A percentile compares a stretch with the other conserved stretches of the same genome.
Conservation (phyloP, 2,113 vertebrate genomes). For the Leptobrachium ailaonicum region DNA sequence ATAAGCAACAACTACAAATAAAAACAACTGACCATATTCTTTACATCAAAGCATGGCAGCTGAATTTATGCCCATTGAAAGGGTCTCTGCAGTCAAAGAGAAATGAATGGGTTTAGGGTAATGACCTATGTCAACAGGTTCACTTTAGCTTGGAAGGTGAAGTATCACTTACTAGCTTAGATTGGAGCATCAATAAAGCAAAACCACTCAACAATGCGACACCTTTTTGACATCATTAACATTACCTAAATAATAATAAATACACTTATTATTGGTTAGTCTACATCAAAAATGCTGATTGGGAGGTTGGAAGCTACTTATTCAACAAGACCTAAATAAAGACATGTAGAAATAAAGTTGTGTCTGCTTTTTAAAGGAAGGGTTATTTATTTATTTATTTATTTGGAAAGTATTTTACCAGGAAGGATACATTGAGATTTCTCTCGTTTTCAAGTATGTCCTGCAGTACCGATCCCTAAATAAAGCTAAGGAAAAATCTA, state of each 20-base stretch:
- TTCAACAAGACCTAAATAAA: no score
- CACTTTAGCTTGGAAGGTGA: conserved; percentile 34
- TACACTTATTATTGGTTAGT: conserved; percentile 2
- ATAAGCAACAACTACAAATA: conserved; percentile 75
- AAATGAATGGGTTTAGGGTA: conserved; percentile 51
- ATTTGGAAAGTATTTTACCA: no score
- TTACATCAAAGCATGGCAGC: conserved; percentile 78
- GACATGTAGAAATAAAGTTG: no score
- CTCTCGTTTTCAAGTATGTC: no score
- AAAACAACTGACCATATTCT: conserved; percentile 72
- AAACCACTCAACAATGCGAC: conserved; percentile 25
- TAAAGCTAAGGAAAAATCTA: no score
- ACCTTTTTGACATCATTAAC: conserved; percentile 25
- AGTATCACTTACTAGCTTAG: conserved; percentile 40
- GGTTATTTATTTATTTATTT: no score
- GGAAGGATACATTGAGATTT: no score
- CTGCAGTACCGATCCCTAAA: no score
- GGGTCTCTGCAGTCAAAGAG: conserved; percentile 46
- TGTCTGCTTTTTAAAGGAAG: no score
- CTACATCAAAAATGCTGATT: neutral
- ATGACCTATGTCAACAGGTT: conserved; percentile 1
- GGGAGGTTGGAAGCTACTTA: neutral
- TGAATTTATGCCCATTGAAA: conserved; percentile 54
- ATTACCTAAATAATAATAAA: conserved; percentile 5
- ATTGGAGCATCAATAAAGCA: conserved; percentile 5